These are phyloP conservation scores for Porites divaricata DNA, from an alignment of 92 coral and sea anemone genomes.

Conservation along the genomic window DNA sequence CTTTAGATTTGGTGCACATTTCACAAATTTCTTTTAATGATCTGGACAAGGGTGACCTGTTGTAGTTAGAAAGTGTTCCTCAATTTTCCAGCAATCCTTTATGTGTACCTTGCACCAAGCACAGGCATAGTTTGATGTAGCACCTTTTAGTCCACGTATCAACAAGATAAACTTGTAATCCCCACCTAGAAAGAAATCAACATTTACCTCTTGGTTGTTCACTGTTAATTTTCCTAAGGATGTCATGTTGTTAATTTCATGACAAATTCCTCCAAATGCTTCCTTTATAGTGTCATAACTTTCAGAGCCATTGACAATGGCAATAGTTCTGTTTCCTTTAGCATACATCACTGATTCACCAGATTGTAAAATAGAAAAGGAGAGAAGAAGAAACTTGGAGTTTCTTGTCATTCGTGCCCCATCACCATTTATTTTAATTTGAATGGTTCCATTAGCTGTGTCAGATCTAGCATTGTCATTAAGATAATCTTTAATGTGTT, in stretches of 20 bases:
- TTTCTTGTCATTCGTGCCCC: conserved; percentile 57
- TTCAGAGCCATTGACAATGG: conserved; percentile 3
- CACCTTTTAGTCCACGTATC: no score
- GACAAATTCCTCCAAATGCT: conserved; percentile 8
- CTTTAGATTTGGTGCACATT: no score
- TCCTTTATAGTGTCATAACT: not conserved
- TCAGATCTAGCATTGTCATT: conserved; percentile 32
- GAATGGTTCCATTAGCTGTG: conserved; percentile 10
- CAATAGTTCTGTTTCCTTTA: conserved; percentile 1
- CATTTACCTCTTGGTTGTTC: no score
- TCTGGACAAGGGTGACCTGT: no score
- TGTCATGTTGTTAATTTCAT: conserved; percentile 24
- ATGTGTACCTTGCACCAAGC: no score
- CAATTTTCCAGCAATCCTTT: no score
- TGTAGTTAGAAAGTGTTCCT: no score
- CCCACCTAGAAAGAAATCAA: no score
- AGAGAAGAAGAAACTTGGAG: conserved; percentile 37
- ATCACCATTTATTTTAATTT: conserved; percentile 60
- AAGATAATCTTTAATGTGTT: conserved; percentile 25
- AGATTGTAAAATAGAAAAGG: not conserved
- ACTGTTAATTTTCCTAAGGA: no score
- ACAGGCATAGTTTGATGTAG: no score
- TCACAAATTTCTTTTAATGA: no score
- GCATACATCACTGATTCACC: not conserved
- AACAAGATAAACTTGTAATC: no score